These are phyloP conservation scores for Pandemis corylana DNA, from an alignment of 2,888 invertebrate genomes.

Conservation along the genomic window DNA sequence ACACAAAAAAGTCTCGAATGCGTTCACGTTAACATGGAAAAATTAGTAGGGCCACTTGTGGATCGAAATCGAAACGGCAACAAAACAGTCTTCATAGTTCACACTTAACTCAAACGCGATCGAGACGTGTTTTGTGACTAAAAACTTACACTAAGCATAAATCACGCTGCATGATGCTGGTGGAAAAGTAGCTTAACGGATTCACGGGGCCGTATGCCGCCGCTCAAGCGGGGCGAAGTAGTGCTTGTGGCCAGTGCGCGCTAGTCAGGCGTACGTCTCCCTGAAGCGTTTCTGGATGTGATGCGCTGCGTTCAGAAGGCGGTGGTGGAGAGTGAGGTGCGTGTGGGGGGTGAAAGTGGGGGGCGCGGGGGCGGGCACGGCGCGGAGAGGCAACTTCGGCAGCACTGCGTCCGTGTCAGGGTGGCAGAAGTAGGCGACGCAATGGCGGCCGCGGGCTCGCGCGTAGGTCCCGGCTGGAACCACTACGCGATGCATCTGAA, in stretches of 20 bases:
- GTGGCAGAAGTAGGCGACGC: constrained; percentile 91
- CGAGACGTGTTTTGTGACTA: too few species aligned
- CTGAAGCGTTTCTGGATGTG: constrained; percentile 89
- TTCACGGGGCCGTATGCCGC: constrained; percentile 57
- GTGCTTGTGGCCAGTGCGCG: constrained; percentile 51
- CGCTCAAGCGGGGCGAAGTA: constrained; percentile 55
- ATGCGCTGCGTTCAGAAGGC: constrained; percentile 89
- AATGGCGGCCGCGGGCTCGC: constrained; percentile 88
- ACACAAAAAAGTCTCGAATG: too few species aligned
- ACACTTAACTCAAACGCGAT: too few species aligned
- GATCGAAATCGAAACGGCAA: too few species aligned
- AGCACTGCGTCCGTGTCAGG: constrained; percentile 86
- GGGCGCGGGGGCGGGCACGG: constrained; percentile 69
- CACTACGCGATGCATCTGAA: constrained; percentile 89
- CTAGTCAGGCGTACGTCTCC: constrained; percentile 88
- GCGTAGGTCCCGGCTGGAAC: constrained; percentile 87
- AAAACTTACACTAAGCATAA: too few species aligned
- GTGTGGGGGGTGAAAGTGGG: constrained; percentile 75
- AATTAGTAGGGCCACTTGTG: too few species aligned
- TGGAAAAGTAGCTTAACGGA: constrained; percentile 8
- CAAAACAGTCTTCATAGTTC: too few species aligned
- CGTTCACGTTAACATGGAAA: too few species aligned
- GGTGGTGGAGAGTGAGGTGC: constrained; percentile 77
- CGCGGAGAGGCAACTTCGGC: constrained; percentile 78
- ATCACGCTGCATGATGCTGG: too few species aligned